Conservation (phyloP, 2,797 vertebrate species). For the Smutsia temminckii region DNA sequence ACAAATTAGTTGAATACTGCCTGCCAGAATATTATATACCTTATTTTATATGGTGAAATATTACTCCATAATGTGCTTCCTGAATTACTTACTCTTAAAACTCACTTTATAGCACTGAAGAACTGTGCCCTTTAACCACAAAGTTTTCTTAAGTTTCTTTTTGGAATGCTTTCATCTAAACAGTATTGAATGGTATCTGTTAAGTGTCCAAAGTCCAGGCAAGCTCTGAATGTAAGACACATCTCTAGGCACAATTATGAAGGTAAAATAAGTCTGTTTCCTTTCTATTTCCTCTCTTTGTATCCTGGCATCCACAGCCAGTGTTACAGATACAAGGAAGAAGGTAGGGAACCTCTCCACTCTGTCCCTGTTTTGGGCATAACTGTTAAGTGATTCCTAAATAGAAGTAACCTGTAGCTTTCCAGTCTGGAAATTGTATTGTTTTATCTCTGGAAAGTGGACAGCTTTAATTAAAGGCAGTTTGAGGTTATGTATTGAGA, state of each 20-base stretch:
- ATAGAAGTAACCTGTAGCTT: neutral
- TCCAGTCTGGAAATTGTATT: neutral
- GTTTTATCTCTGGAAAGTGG: slow-evolving; percentile 1
- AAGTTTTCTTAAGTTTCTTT: neutral
- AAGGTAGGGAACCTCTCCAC: neutral
- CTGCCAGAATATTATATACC: neutral
- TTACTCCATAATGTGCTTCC: neutral
- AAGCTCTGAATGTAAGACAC: neutral
- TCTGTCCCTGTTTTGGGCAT: neutral
- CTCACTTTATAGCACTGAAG: neutral
- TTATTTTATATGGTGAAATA: neutral
- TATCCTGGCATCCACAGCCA: neutral
- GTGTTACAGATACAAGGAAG: neutral
- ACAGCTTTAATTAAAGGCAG: neutral
- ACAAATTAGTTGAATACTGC: neutral
- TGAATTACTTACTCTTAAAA: slow-evolving; percentile 34
- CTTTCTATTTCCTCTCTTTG: neutral
- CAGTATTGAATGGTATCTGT: neutral
- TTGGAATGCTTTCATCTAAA: slow-evolving; percentile 1
- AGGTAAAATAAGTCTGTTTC: neutral
- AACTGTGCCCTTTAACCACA: neutral
- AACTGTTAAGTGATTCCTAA: neutral
- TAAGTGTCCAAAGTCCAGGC: neutral
- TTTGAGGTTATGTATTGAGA: neutral
- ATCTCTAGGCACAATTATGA: neutral